Percentiles rank a stretch among this genome's conserved stretches.
Conservation (phyloP, 2,797 vertebrate genomes). For the Aulostomus chinensis region DNA sequence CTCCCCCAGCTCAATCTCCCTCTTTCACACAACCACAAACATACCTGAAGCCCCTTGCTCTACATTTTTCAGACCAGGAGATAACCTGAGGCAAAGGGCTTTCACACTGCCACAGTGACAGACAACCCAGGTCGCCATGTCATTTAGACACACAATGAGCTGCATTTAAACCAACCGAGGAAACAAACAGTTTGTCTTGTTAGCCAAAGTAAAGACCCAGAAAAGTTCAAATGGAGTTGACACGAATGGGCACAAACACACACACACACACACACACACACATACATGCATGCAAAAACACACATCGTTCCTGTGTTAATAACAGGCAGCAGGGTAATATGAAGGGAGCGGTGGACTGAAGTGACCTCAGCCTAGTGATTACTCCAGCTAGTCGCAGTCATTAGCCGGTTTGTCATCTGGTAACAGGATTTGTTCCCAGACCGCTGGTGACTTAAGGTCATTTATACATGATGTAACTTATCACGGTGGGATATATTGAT, state of each 20-base stretch:
- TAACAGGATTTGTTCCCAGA: slow-evolving; percentile 33
- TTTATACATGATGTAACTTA: slow-evolving; percentile 12
- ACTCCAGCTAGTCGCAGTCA: slow-evolving; percentile 70
- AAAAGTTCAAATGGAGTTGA: slow-evolving; percentile 55
- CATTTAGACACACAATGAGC: slow-evolving; percentile 30
- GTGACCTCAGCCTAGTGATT: slow-evolving; percentile 73
- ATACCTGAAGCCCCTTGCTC: too few relatives aligned
- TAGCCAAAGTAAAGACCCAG: slow-evolving; percentile 24
- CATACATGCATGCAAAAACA: slow-evolving; percentile 11
- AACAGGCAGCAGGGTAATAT: slow-evolving; percentile 74
- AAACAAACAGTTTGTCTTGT: slow-evolving; percentile 43
- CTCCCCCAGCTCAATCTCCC: not conserved
- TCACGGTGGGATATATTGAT: too few relatives aligned
- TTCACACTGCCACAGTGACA: slow-evolving; percentile 21
- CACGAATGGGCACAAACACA: slow-evolving; percentile 13
- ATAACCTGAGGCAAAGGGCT: slow-evolving; percentile 18
- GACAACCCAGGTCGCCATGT: too few relatives aligned
- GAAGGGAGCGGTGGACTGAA: slow-evolving; percentile 46
- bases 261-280: slow-evolving; percentile 17
- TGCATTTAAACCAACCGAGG: slow-evolving; percentile 27
- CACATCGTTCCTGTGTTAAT: slow-evolving; percentile 52
- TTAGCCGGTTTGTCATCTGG: slow-evolving; percentile 69
- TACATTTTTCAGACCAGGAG: slow-evolving; percentile 25
- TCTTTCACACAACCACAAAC: not conserved
- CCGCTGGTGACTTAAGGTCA: slow-evolving; percentile 19